Conservation (phyloP, 2,888 invertebrate species). For the Ophion obscuratus region DNA sequence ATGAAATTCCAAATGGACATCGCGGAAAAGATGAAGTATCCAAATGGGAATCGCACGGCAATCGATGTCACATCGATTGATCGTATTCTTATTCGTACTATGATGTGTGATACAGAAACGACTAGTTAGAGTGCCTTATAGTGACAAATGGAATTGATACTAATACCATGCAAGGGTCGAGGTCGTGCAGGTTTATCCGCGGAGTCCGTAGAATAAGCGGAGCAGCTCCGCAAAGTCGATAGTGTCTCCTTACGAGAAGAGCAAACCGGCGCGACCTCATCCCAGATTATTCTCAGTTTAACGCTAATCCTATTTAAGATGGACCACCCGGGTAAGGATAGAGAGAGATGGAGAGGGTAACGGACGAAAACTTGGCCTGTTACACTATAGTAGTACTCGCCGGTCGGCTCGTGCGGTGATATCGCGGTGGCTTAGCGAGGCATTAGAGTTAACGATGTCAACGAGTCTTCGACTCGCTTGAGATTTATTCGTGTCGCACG, state of each 20-base stretch:
- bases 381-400: conserved; percentile 65
- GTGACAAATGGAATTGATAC: conserved; percentile 61
- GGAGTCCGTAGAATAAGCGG: conserved; percentile 45
- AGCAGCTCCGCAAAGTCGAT: conserved; percentile 65
- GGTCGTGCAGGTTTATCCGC: conserved; percentile 56
- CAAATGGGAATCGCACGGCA: not conserved
- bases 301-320: conserved; percentile 79
- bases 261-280: conserved; percentile 55
- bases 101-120: not conserved
- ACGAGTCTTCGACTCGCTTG: conserved; percentile 75
- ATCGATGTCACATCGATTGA: not conserved
- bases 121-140: conserved; percentile 45
- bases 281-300: conserved; percentile 78
- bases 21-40: not conserved
- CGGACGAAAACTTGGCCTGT: conserved; percentile 78
- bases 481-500: conserved; percentile 68
- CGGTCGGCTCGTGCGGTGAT: conserved; percentile 75
- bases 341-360: conserved; percentile 57
- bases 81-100: not conserved
- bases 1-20: not conserved
- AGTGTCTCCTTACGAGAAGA: conserved; percentile 50
- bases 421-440: conserved; percentile 73
- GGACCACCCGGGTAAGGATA: conserved; percentile 61
- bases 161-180: conserved; percentile 45
- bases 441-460: conserved; percentile 78